Base-by-base conservation (phyloP, 2,113 vertebrate species). In the Motacilla tschutschensis region DNA sequence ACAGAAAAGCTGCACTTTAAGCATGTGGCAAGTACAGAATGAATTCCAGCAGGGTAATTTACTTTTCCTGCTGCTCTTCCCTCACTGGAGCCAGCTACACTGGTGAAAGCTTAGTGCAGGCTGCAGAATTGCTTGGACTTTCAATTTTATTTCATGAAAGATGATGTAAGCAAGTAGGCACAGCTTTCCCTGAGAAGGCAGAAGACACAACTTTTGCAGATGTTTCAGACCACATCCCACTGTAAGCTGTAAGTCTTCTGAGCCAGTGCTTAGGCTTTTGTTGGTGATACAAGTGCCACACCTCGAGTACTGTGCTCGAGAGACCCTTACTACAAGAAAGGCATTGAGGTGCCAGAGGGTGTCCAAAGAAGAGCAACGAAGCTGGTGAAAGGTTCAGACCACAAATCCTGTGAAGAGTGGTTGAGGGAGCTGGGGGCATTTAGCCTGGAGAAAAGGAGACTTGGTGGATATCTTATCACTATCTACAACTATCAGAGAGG, bases 281-380 rank as follows among this genome's bases (percentile, higher is more conserved):
- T 19, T 75, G 35, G 19, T 25, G 12, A 47, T 33, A 21, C 24
- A 40, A 65, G 43, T 21, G 19, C 22, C 38, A 51, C 28, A 58
- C 11, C 7, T 58, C 0, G 2, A 44, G 43, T 38, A 44, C 44
- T 29, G 26, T 17, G 22, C 24, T 79, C 0, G 0, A 35, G 36
- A 14, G 31, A 17, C 18, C 18, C 18, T 57, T 28, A 17, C 8
- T 25, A 17, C 9, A 38, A 33, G 66, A 58, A 43, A 65, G 44
- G 14, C 36, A 64, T 14, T 50, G 36, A 44, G 15, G 43, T 44
- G 10, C 22, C 24, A 51, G 22, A 51, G 33, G 5, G 17, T 21
- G 9, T 46, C 51, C 51, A 50, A 51, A 85, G 43, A 64, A 38
- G 8, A 64, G 2, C 36, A 57, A 6, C 7, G 18, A 57, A 57